phyloP scores from a whole-genome alignment of 2,797 vertebrate genomes.

The Gallinago nigripennis region DNA sequence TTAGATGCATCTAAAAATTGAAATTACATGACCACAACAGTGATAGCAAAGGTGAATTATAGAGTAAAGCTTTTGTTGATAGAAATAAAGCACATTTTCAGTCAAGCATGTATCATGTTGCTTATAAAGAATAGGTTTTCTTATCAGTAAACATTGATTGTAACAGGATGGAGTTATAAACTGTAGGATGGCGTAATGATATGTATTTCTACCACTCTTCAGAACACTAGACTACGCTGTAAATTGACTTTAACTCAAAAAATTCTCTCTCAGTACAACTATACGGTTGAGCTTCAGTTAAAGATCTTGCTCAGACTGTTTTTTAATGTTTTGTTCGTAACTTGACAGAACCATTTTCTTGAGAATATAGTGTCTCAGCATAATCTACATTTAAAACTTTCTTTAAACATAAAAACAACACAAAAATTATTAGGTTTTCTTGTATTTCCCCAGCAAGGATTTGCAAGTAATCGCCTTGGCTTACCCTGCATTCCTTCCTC shows the following conservation, averaged over 20 bases:
- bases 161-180: neutral
- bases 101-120: neutral
- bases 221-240: neutral
- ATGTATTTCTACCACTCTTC: neutral
- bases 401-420: neutral
- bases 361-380: neutral
- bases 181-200: neutral
- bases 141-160: neutral
- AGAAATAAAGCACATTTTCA: neutral
- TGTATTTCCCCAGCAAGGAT: neutral
- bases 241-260: neutral
- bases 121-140: neutral
- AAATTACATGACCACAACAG: neutral
- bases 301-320: neutral
- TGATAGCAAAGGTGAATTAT: neutral
- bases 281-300: neutral
- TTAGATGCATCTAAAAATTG: neutral
- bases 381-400: neutral
- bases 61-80: neutral
- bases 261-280: neutral
- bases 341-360: neutral
- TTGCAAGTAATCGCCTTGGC: slow-evolving; percentile 13
- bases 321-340: neutral
- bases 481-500: neutral
- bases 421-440: neutral